phyloP scores from a whole-genome alignment of 2,113 vertebrate genomes.

The Pluvialis apricaria region DNA sequence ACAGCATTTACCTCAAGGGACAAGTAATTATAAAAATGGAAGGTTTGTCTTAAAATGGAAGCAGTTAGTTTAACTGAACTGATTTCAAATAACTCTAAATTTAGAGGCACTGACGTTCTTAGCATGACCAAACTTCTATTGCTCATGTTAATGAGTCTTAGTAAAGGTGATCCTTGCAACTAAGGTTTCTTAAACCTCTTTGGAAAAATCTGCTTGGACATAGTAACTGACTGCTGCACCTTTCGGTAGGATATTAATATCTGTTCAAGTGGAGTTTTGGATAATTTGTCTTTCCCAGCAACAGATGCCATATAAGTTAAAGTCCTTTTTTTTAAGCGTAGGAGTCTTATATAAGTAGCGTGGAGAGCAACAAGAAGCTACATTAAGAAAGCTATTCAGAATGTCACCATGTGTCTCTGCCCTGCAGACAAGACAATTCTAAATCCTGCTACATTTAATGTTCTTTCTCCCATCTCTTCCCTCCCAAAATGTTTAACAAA shows the following conservation, averaged over 20 bases:
- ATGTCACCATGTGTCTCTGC: neutral
- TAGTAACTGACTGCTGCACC: neutral
- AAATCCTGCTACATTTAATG: neutral
- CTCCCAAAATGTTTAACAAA: fast-evolving
- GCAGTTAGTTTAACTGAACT: neutral
- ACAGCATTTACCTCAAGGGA: neutral
- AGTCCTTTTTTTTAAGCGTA: neutral
- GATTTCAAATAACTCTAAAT: neutral
- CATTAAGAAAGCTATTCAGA: neutral
- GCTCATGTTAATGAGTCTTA: neutral
- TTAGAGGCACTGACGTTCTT: neutral
- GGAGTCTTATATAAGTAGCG: neutral
- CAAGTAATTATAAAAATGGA: neutral
- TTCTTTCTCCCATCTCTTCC: neutral
- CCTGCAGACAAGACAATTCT: neutral
- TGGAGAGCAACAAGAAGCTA: neutral
- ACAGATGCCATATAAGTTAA: neutral
- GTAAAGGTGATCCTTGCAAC: neutral
- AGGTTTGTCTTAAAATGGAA: neutral
- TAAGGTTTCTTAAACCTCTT: neutral
- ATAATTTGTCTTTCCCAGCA: neutral
- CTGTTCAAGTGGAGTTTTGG: neutral
- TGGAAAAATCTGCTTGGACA: neutral
- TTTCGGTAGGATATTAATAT: neutral
- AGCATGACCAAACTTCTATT: neutral